Evolutionary conservation across 2,113 vertebrate genomes (phyloP), one percentile per base, ranked within the genome.

Genomic region (Gavialis gangeticus): DNA sequence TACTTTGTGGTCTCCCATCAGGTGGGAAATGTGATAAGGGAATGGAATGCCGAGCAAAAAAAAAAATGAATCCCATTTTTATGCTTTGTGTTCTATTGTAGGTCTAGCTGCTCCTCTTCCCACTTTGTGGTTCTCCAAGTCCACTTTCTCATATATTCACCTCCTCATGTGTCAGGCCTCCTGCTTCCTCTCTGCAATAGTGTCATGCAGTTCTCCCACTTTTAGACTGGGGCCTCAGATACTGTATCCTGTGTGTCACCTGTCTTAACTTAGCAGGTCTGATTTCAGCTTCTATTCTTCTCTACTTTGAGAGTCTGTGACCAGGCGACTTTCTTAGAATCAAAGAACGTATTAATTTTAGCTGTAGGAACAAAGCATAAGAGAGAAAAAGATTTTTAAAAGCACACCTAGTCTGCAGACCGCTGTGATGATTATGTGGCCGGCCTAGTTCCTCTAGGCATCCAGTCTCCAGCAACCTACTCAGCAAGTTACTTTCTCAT

Each of bases 281-380:
- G 5, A 46, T 46, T 46, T 46, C 62, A 63, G 22, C 62, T 63
- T 25, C 27, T 25, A 12, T 30, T 89, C 27, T 79, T 90, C n/a
- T 10, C 9, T 46, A 46, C 3, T 37, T 81, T 88, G 30, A 3
- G 22, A 89, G 25, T 5, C 34, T 86, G 28, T 84, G 67, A 82
- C 27, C 0, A 3, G 27, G 18, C 30, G 57, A 9, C 30, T 91
- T 83, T 77, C 60, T 80, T 91, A n/a, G 64, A 60, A 60, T 19
- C 15, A 91, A 73, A 89, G 12, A 10, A 59, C 28, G 59, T 28
- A 86, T 89, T 80, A 86, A 73, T 55, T 54, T 76, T 64, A 83
- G 64, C n/a, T 58, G 30, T 10, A 55, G 4, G 8, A 59, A 62
- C 5, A 76, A 13, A 82, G 8, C 2, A 15, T 4, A 85, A 4